These are phyloP conservation scores for Apaloderma vittatum DNA, from an alignment of 2,113 vertebrate species.

Conservation along the genomic window DNA sequence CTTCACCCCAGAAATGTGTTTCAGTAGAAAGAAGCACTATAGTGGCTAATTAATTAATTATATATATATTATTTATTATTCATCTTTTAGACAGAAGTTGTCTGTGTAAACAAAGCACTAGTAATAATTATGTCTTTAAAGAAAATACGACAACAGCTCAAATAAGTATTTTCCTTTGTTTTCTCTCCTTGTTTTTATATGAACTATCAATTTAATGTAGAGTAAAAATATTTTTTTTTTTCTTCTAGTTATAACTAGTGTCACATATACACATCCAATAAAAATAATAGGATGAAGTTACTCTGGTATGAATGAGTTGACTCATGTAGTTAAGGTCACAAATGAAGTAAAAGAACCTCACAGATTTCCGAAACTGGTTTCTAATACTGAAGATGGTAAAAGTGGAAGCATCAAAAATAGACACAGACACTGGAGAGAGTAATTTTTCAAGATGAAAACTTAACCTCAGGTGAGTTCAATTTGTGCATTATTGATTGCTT, in stretches of 20 bases:
- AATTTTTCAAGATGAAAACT: neutral
- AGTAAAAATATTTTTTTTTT: neutral
- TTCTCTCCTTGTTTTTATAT: neutral
- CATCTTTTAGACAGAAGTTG: neutral
- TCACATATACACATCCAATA: fast-evolving
- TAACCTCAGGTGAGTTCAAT: neutral
- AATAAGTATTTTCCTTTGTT: neutral
- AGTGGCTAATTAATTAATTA: neutral
- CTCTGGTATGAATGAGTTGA: neutral
- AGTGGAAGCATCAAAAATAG: neutral
- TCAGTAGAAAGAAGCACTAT: neutral
- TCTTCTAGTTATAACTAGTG: neutral
- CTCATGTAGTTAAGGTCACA: fast-evolving
- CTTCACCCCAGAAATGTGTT: neutral
- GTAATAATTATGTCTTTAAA: neutral
- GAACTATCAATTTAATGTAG: neutral
- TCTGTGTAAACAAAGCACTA: neutral
- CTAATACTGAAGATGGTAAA: neutral
- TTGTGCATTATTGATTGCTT: neutral
- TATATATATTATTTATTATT: too few species aligned
- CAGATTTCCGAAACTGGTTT: neutral
- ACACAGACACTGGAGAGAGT: neutral
- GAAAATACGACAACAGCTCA: neutral
- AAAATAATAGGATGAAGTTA: neutral
- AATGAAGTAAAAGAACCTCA: neutral